These are phyloP conservation scores for Tetragonisca angustula DNA, from an alignment of 2,888 invertebrate species.

Conservation along the genomic window DNA sequence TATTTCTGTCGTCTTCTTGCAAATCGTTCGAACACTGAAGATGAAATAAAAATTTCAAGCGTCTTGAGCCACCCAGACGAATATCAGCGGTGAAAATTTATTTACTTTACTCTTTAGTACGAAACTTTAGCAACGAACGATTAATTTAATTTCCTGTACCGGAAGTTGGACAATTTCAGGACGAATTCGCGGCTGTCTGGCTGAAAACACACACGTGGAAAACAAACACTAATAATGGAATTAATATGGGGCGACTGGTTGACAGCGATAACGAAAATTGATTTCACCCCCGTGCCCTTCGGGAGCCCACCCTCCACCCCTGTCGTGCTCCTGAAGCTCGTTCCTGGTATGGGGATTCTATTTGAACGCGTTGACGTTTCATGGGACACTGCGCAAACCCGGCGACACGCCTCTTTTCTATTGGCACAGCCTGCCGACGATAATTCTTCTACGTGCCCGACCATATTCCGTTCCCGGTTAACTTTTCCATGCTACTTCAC, in stretches of 20 bases:
- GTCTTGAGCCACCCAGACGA: no score
- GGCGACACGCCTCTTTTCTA: conserved; percentile 73
- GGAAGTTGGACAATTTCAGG: conserved; percentile 13
- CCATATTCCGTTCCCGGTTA: conserved; percentile 45
- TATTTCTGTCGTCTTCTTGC: no score
- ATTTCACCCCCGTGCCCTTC: conserved; percentile 74
- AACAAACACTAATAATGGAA: conserved; percentile 74
- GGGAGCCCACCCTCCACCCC: neutral
- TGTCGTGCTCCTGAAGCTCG: conserved; percentile 22
- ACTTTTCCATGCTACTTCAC: conserved; percentile 16
- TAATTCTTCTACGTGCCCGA: conserved; percentile 52
- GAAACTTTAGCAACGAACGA: neutral
- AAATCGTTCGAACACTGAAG: no score
- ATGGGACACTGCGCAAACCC: conserved; percentile 78
- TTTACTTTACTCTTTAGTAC: neutral
- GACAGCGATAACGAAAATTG: conserved; percentile 82
- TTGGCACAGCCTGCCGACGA: conserved; percentile 64
- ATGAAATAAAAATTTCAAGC: no score
- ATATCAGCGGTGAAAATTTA: no score
- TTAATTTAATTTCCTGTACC: neutral
- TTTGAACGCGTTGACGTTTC: conserved; percentile 74
- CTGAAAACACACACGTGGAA: conserved; percentile 52
- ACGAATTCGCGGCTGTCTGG: conserved; percentile 26
- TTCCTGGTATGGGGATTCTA: conserved; percentile 60
- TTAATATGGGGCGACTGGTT: conserved; percentile 78